Evolutionary conservation across 1,140 invertebrate genomes (phyloP), one percentile per base, ranked within the genome.

Genomic region (Vollenhovia emeryi): DNA sequence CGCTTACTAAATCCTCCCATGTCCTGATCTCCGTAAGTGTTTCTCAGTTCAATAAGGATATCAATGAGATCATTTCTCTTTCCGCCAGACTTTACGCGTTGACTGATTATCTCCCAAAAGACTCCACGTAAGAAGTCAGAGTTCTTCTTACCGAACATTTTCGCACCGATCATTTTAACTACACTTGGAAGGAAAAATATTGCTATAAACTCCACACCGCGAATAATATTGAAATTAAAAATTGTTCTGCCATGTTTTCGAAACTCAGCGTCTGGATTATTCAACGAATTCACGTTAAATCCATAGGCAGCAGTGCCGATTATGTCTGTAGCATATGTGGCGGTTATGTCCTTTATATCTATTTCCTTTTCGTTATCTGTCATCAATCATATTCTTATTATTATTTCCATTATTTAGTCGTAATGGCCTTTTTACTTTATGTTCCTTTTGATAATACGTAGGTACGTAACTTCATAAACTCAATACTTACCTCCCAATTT

Each of bases 241-340:
- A 95, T 88, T 55, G 48, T 71, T 59, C 69, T 91, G 9, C 94
- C 92, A 0, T 55, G 43, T 57, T 89, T 78, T 3, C 94, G 84
- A 50, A 95, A 94, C 43, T 91, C 86, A 0, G 90, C 87, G 0
- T 95, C 79, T 3, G 94, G 93, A 73, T 97, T 94, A 2, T 94
- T 92, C 8, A 96, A 87, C 2, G 95, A 95, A 82, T 96, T 95
- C 3, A 95, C 94, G 2, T 95, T 91, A 7, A 97, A 86, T 15
- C 96, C 96, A 87, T 96, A 97, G 7, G 95, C 96, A 52, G 95
- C 96, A 6, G 92, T 94, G 3, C 95, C 95, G 33, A 97, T 96
- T 2, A 96, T 93, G 86, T 97, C 96, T 30, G 96, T 96, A 0
- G 95, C 95, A 75, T 95, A 97, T 24, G 93, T 94, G 0, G 93